Conservation (phyloP, 2,113 vertebrate genomes). For the Silurus meridionalis region DNA sequence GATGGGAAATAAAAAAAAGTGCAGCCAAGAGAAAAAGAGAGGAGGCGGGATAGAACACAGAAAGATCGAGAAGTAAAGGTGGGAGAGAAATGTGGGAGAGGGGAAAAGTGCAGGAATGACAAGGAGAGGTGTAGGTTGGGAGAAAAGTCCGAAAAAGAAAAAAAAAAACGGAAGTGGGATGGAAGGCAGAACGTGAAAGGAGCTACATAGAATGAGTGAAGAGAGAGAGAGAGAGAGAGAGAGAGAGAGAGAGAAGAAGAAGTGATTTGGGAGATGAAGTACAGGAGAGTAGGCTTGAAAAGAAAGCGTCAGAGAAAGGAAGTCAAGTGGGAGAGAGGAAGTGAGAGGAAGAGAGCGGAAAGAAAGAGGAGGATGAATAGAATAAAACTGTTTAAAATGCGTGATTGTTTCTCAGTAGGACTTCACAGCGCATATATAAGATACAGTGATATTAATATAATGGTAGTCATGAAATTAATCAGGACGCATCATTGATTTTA, state of each 20-base stretch:
- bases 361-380: conserved; percentile 13
- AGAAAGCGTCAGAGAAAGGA: background rate
- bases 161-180: conserved; percentile 11
- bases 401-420: background rate
- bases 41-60: background rate
- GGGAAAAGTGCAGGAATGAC: background rate
- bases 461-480: background rate
- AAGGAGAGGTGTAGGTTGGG: background rate
- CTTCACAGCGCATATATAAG: too few relatives aligned
- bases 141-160: background rate
- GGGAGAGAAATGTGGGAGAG: background rate
- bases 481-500: background rate
- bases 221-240: background rate
- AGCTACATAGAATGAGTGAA: background rate
- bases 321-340: background rate
- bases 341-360: background rate
- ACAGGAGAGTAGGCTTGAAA: background rate
- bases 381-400: background rate
- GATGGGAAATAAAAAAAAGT: background rate
- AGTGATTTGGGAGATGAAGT: background rate
- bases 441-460: background rate
- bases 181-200: background rate
- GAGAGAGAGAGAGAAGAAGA: background rate
- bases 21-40: background rate
- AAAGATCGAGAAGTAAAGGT: background rate